phyloP scores from a whole-genome alignment of 2,888 invertebrate species.

The Acronicta psi region DNA sequence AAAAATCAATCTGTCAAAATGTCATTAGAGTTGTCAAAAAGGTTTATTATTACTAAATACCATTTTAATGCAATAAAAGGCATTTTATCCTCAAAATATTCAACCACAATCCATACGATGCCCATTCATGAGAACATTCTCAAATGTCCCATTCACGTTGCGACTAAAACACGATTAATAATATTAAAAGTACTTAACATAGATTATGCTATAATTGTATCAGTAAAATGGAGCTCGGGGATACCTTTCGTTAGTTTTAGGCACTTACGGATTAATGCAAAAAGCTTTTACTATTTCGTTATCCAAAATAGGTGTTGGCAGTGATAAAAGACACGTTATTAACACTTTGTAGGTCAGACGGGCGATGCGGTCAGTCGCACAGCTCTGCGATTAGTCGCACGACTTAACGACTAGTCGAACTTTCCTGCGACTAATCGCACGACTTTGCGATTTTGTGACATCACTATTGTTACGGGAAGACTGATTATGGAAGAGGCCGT shows the following conservation, averaged over 20 bases:
- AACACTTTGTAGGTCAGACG: constrained; percentile 25
- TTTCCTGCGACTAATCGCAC: constrained; percentile 16
- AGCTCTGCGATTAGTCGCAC: constrained; percentile 17
- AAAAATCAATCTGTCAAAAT: background rate
- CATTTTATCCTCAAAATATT: too few species aligned
- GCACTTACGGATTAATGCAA: constrained; percentile 50
- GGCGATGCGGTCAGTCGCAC: constrained; percentile 22
- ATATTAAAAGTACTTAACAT: constrained; percentile 39
- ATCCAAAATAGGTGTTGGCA: constrained; percentile 33
- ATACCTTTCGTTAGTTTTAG: constrained; percentile 41
- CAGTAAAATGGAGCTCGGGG: constrained; percentile 31
- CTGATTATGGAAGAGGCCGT: background rate
- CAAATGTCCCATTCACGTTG: too few species aligned
- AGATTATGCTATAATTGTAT: constrained; percentile 44
- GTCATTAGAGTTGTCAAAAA: too few species aligned
- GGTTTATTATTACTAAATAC: background rate
- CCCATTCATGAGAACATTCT: background rate
- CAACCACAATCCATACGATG: too few species aligned
- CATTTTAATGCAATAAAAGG: background rate
- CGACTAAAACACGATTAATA: constrained; percentile 24
- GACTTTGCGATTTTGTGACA: constrained; percentile 34
- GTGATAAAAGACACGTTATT: constrained; percentile 39
- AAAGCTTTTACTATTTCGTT: constrained; percentile 24
- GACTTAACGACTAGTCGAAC: too few species aligned
- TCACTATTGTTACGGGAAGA: constrained; percentile 9